A percentile compares a stretch with the other conserved stretches of the same genome.
Evolutionary conservation across 2,113 vertebrate genomes (phyloP).

Genomic region (Sigmodon hispidus): DNA sequence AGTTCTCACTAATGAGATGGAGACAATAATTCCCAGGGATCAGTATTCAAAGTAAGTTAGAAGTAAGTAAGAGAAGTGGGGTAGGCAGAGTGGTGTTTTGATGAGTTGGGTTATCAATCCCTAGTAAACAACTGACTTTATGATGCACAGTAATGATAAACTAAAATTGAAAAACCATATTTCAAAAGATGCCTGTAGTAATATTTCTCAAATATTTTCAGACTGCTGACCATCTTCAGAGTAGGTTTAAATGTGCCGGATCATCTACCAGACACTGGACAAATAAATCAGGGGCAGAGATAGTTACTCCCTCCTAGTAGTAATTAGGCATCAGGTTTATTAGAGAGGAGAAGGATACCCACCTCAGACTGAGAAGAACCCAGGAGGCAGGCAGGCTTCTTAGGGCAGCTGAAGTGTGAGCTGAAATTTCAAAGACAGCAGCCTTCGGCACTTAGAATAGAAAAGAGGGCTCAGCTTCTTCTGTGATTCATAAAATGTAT

Average conservation of each 20-base stretch:
- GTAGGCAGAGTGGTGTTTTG: not conserved
- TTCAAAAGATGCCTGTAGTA: not conserved
- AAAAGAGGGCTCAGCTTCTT: not conserved
- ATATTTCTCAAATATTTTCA: conserved; percentile 30
- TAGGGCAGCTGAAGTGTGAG: not conserved
- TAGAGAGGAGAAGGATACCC: not conserved
- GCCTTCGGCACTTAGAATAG: not conserved
- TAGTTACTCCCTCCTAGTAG: not conserved
- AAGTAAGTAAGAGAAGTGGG: not conserved
- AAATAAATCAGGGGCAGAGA: not conserved
- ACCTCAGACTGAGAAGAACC: not conserved
- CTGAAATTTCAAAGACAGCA: not conserved
- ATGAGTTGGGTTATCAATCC: not conserved
- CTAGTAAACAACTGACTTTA: conserved; percentile 29
- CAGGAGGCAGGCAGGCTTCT: not conserved
- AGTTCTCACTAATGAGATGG: not conserved
- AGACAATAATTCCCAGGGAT: not conserved
- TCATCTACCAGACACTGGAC: not conserved
- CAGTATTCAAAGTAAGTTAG: conserved; percentile 7
- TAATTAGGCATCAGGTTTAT: not conserved
- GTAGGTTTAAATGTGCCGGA: not conserved
- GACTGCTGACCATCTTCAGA: not conserved
- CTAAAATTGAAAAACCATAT: not conserved
- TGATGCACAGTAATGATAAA: not conserved
- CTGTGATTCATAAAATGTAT: not conserved